Evolutionary conservation across 1,140 invertebrate species (phyloP), one percentile per base, ranked within the genome.

Genomic region (Danaus plexippus): DNA sequence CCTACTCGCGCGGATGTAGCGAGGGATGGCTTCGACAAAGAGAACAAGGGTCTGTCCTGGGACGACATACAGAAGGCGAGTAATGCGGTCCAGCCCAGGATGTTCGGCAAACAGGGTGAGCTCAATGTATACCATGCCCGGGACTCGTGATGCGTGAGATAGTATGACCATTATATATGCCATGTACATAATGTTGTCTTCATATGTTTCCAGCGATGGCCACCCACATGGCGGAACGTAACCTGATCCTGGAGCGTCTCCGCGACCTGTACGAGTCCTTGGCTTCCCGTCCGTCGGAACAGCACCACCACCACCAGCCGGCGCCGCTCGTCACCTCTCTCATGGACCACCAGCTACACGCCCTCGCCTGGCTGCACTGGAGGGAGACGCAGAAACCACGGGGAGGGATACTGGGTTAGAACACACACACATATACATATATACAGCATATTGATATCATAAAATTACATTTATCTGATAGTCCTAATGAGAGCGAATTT

Each of bases 321-420:
- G 46, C 51, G 10, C 66, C 90, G 0, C 74, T 97, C 0, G 90
- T 87, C 64, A 88, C 94, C 1, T 13, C 79, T 13, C 85, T 99
- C 2, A 95, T 98, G 94, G 81, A 89, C 2, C 96, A 98, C 88
- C 97, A 98, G 80, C 89, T 91, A 66, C 91, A 94, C 68, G 97
- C 95, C 1, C 82, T 98, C 0, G 90, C 93, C 9, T 99, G 97
- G 97, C 85, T 98, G 53, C 59, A 90, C 0, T 98, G 96, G 96
- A 86, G 97, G 47, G 97, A 98, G 85, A 88, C 87, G 7, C 93
- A 97, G 80, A 89, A 89, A 62, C 96, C 96, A 0, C 73, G 90
- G 44, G 96, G 96, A 9, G 96, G 96, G 1, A 92, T 95, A 43
- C 80, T 94, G 1, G 73, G 77, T 77, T 42, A 58, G 59, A 47